Base-by-base conservation (phyloP, 2,888 invertebrate species). In the Hemistola chrysoprasaria region DNA sequence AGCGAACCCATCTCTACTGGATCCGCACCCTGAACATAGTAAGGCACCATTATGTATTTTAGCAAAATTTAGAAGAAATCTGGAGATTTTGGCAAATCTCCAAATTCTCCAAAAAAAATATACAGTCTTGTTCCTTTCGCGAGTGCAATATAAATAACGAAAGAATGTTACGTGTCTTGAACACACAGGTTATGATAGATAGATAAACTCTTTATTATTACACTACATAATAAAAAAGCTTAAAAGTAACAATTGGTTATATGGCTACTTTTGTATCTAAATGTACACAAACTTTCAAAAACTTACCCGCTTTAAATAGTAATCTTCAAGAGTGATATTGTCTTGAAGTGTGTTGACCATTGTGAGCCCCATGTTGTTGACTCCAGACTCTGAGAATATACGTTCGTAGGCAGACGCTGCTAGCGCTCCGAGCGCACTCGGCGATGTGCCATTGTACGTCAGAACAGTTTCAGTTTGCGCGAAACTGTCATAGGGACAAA, bases 261-360 rank as follows among this genome's bases (percentile, higher is more conserved):
- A 4, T 4, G 16, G 16, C 4, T 2, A 16, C 16, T 16, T 16
- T 16, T 3, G 2, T 16, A 16, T 16, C 2, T 4, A 3, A 16
- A 16, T 3, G 2, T 16, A 16, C 4, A 16, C 16, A 3, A 16
- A 16, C 16, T 16, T 16, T 16, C 16, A 16, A 8, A 28, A 10
- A 58, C 65, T 62, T 61, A 90, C 90, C 67, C 76, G 65, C 30
- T 80, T 53, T 40, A 90, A 65, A 57, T 90, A 90, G 50, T 80
- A 76, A 1, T 78, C 62, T 3, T 82, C 71, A 6, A 90, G 41
- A 7, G 64, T 43, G 27, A 57, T 52, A 1, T 51, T 55, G 1
- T 16, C 16, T 4, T 16, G 16, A 3, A 16, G 16, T 3, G 16
- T 16, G 16, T 67, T 65, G 8, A 82, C 60, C 1, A 56, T 30